phyloP scores from a whole-genome alignment of 2,113 vertebrate species.

The Ivindomyrus marchei region DNA sequence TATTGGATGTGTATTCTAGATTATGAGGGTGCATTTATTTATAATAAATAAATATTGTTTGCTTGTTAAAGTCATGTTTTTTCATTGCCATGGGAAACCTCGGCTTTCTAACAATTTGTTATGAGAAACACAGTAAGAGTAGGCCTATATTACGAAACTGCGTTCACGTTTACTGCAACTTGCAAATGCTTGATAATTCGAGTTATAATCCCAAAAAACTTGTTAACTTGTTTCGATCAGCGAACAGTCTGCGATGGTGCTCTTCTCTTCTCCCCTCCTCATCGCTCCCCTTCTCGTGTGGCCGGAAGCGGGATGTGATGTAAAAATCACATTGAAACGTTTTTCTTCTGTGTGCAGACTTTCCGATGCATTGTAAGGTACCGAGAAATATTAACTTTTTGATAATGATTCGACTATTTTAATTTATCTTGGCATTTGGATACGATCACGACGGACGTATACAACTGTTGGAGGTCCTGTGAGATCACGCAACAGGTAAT shows the following conservation, averaged over 20 bases:
- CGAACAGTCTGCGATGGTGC: neutral
- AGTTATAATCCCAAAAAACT: neutral
- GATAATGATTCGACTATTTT: conserved; percentile 29
- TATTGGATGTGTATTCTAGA: neutral
- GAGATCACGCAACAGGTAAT: conserved; percentile 35
- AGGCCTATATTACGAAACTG: neutral
- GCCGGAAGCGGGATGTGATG: conserved; percentile 66
- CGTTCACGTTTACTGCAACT: neutral
- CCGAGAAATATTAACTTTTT: conserved; percentile 28
- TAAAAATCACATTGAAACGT: conserved; percentile 48
- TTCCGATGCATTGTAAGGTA: conserved; percentile 36
- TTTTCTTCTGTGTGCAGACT: conserved; percentile 35
- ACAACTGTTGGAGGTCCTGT: conserved; percentile 13
- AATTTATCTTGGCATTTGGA: conserved; percentile 19
- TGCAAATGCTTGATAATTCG: neutral
- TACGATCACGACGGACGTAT: conserved; percentile 14
- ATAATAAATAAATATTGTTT: neutral
- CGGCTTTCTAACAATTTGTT: neutral
- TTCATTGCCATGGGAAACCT: neutral
- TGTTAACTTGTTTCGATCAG: neutral
- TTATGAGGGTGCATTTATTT: neutral
- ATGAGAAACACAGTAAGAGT: neutral
- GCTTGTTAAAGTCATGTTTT: neutral
- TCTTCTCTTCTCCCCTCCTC: neutral
- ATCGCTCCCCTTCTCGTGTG: conserved; percentile 39